Evolutionary conservation across 2,797 vertebrate genomes (phyloP).

Genomic region (Rousettus madagascariensis): DNA sequence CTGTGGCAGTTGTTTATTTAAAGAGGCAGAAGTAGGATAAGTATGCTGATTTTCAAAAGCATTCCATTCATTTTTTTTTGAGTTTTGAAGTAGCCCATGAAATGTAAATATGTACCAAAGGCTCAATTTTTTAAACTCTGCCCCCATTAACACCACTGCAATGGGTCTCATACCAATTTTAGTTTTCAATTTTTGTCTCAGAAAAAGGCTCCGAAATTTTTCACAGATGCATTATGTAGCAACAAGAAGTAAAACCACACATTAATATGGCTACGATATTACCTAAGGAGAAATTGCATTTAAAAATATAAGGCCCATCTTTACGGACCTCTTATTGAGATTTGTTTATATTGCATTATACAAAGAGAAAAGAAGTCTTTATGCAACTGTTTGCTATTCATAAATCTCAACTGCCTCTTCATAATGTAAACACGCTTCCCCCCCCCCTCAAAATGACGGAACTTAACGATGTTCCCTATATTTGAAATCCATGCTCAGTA

Average conservation of each 20-base stretch:
- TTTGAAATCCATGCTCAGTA: background rate
- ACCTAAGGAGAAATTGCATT: background rate
- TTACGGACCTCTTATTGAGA: background rate
- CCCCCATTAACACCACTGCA: background rate
- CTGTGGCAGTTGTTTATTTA: constrained; percentile 48
- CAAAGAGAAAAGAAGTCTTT: background rate
- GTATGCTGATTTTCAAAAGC: constrained; percentile 59
- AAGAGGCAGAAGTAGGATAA: constrained; percentile 1
- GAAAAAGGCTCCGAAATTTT: constrained; percentile 8
- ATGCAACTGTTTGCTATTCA: background rate
- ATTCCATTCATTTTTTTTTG: constrained; percentile 39
- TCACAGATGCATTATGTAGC: background rate
- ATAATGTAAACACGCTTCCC: background rate
- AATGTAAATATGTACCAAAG: constrained; percentile 62
- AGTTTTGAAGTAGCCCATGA: constrained; percentile 43
- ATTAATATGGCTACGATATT: background rate
- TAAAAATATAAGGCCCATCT: background rate
- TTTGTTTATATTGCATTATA: background rate
- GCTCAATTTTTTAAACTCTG: constrained; percentile 28
- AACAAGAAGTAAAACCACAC: background rate
- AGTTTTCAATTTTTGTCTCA: constrained; percentile 18
- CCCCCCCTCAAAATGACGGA: background rate
- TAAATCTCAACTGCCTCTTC: background rate
- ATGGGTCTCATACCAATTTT: background rate
- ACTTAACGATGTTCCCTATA: background rate